phyloP scores from a whole-genome alignment of 2,888 invertebrate genomes.

The Carcina quercana region DNA sequence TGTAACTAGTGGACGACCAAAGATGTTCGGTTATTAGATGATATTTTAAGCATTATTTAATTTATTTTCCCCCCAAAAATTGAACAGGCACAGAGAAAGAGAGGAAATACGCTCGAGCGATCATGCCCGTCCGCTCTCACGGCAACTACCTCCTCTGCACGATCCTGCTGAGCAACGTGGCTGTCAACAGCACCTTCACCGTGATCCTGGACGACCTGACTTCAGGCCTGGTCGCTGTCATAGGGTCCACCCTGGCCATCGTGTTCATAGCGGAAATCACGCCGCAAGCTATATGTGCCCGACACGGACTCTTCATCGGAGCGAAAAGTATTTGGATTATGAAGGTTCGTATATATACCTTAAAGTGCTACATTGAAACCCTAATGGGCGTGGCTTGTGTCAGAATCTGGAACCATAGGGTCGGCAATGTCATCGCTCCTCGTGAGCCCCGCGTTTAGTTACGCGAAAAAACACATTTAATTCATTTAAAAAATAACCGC shows the following conservation, averaged over 20 bases:
- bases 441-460: no score
- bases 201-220: conserved; percentile 96
- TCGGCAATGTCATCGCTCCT: no score
- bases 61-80: background rate
- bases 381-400: no score
- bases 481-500: no score
- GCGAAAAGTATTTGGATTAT: conserved; percentile 97
- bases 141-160: conserved; percentile 96
- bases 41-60: no score
- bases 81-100: conserved; percentile 91
- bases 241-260: conserved; percentile 93
- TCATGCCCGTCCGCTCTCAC: conserved; percentile 92
- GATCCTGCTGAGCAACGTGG: conserved; percentile 87
- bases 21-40: no score
- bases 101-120: conserved; percentile 87
- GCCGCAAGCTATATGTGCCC: conserved; percentile 95
- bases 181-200: conserved; percentile 97
- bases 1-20: no score
- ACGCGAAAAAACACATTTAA: no score
- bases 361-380: no score
- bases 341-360: conserved; percentile 71
- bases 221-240: conserved; percentile 91
- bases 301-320: conserved; percentile 95
- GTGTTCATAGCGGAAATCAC: conserved; percentile 99
- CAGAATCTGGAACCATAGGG: no score